These are phyloP conservation scores for Hoplodrina blanda DNA, from an alignment of 2,888 invertebrate species.

Conservation along the genomic window DNA sequence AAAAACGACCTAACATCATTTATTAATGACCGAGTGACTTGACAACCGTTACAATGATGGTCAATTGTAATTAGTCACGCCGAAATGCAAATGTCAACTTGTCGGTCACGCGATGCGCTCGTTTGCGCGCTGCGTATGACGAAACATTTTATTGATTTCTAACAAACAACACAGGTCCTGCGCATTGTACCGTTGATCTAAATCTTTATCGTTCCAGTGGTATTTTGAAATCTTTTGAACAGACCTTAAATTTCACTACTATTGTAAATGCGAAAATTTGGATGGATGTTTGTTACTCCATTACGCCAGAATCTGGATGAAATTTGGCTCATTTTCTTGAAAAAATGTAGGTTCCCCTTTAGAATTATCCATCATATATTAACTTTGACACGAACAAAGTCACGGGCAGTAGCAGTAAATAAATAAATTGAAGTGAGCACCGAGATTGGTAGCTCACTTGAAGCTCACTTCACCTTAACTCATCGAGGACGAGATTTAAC, in stretches of 20 bases:
- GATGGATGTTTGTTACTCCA: too few relatives aligned
- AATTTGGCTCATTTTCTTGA: too few relatives aligned
- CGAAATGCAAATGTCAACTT: slow-evolving; percentile 79
- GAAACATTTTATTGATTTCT: slow-evolving; percentile 66
- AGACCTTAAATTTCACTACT: too few relatives aligned
- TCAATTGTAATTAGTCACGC: slow-evolving; percentile 75
- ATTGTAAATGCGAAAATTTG: too few relatives aligned
- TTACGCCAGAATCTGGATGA: too few relatives aligned
- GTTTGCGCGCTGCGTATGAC: slow-evolving; percentile 60
- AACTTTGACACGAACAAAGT: too few relatives aligned
- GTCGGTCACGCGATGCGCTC: slow-evolving; percentile 70
- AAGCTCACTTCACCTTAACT: not conserved
- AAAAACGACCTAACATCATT: slow-evolving; percentile 22
- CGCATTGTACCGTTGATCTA: slow-evolving; percentile 49
- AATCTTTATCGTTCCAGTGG: slow-evolving; percentile 13
- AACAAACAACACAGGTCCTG: slow-evolving; percentile 48
- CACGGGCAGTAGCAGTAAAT: too few relatives aligned
- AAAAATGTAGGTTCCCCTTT: too few relatives aligned
- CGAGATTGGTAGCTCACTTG: not conserved
- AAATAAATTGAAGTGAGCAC: too few relatives aligned
- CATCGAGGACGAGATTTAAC: not conserved
- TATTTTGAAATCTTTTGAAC: too few relatives aligned
- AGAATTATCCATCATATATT: too few relatives aligned
- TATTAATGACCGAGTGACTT: slow-evolving; percentile 45
- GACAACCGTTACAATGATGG: slow-evolving; percentile 69